Conservation (phyloP, 2,113 vertebrate genomes). For the Ursus arctos region DNA sequence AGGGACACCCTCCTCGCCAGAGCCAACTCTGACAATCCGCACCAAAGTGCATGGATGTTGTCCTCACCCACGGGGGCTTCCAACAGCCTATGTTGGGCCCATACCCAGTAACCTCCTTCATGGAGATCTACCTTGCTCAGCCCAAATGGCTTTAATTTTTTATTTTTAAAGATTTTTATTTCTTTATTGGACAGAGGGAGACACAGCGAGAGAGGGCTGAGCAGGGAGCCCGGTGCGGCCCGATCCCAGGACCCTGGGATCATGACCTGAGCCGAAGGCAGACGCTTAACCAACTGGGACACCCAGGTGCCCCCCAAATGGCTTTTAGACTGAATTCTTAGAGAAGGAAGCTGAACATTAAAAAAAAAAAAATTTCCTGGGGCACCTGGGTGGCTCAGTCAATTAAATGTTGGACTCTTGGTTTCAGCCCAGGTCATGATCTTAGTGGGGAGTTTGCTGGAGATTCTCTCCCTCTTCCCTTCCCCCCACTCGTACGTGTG, state of each 20-base stretch:
- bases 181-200: too few relatives aligned
- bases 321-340: background rate
- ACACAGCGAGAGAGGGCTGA: too few relatives aligned
- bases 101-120: background rate
- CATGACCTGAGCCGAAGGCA: too few relatives aligned
- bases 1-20: background rate
- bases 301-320: too few relatives aligned
- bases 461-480: background rate
- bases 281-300: too few relatives aligned
- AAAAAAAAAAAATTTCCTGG: background rate
- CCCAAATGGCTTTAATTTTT: background rate
- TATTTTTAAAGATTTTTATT: background rate
- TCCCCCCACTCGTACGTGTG: too few relatives aligned
- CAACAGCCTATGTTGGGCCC: background rate
- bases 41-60: too few relatives aligned
- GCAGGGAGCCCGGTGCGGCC: too few relatives aligned
- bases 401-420: background rate
- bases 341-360: background rate
- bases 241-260: too few relatives aligned
- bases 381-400: background rate
- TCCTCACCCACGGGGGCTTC: background rate
- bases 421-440: background rate
- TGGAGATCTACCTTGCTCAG: background rate
- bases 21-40: background rate
- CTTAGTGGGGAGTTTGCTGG: background rate